phyloP scores from a whole-genome alignment of 1,140 invertebrate genomes.

The Leptestheria dahalacensis region DNA sequence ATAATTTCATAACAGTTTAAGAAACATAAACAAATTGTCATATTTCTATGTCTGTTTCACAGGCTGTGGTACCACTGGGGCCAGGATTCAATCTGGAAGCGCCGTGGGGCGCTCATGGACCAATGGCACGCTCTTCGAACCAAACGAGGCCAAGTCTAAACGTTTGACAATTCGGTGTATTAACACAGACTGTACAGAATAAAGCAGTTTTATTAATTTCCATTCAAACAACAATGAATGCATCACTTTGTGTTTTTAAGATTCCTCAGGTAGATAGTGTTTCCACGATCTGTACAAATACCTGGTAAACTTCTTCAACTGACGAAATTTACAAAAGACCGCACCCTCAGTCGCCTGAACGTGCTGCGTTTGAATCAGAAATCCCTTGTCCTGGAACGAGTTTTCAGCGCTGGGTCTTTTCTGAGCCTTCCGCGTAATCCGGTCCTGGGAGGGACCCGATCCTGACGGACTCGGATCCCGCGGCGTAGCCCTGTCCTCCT shows the following conservation, averaged over 20 bases:
- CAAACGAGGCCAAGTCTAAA: slow-evolving; percentile 9
- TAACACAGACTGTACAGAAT: no score
- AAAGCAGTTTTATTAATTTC: no score
- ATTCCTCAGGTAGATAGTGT: slow-evolving; percentile 64
- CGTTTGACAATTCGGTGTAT: no score
- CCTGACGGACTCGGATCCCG: background rate
- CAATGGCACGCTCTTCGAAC: slow-evolving; percentile 14
- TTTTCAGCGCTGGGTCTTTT: slow-evolving; percentile 76
- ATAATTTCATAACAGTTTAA: no score
- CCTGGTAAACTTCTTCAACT: slow-evolving; percentile 75
- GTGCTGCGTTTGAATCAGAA: slow-evolving; percentile 82
- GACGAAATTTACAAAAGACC: slow-evolving; percentile 83
- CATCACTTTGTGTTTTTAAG: slow-evolving; percentile 4
- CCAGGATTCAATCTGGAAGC: background rate
- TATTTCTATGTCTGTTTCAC: slow-evolving; percentile 13
- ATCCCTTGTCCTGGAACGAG: slow-evolving; percentile 81
- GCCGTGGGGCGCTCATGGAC: background rate
- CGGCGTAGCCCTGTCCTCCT: background rate
- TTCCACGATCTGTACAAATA: slow-evolving; percentile 86
- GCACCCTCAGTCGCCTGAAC: slow-evolving; percentile 78
- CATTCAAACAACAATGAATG: no score
- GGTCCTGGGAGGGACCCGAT: slow-evolving; percentile 31
- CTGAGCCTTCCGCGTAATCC: slow-evolving; percentile 61
- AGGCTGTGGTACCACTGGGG: slow-evolving; percentile 7
- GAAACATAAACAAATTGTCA: slow-evolving; percentile 15